Conservation (phyloP, 2,113 vertebrate genomes). For the Pandion haliaetus region DNA sequence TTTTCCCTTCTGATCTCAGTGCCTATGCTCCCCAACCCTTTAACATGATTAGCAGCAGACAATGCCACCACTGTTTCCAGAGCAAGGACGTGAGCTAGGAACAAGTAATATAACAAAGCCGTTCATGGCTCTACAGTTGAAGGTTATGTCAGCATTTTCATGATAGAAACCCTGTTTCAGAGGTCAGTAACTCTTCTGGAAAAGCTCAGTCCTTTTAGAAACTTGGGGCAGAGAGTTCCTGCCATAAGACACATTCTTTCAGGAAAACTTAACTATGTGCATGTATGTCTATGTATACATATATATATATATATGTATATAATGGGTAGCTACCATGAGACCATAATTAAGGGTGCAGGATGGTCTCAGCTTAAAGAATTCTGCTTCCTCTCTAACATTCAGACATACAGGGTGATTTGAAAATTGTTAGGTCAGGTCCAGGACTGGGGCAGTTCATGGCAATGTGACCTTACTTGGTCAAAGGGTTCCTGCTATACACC, state of each 20-base stretch:
- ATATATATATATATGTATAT: too few relatives aligned
- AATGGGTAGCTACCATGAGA: neutral
- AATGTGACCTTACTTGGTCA: neutral
- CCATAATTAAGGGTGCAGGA: neutral
- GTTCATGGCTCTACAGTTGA: conserved; percentile 30
- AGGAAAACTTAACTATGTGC: neutral
- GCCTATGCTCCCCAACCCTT: conserved; percentile 44
- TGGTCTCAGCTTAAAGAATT: neutral
- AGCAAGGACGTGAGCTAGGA: conserved; percentile 28
- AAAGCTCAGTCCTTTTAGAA: conserved; percentile 54
- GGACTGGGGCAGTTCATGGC: neutral
- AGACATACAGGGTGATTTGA: neutral
- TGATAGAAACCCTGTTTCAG: conserved; percentile 59
- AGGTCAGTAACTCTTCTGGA: conserved; percentile 55
- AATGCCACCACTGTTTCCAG: conserved; percentile 67
- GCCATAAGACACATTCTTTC: neutral
- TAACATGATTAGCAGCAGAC: conserved; percentile 56
- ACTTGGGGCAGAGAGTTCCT: neutral
- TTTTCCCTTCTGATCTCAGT: conserved; percentile 65
- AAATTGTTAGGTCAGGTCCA: neutral
- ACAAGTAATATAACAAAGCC: conserved; percentile 54
- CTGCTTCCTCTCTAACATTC: neutral
- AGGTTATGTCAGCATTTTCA: conserved; percentile 70
- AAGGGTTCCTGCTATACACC: neutral
- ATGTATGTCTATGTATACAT: too few relatives aligned